Base-by-base conservation (phyloP, 2,888 invertebrate species). In the Thera obeliscata region DNA sequence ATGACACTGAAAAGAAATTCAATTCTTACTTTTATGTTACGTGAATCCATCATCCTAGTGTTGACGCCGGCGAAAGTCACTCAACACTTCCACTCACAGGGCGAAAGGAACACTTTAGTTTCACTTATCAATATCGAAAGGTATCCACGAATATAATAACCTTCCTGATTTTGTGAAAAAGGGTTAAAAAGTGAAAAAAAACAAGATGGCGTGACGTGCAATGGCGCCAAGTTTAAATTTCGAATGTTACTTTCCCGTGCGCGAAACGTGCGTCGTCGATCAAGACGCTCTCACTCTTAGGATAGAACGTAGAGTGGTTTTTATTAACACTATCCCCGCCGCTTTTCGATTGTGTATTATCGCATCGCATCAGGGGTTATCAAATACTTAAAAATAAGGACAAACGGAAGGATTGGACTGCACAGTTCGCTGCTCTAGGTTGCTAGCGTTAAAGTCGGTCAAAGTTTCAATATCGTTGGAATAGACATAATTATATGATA, bases 281-380 rank as follows among this genome's bases (percentile, higher is more conserved):
- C 74, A 76, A 78, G 81, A 76, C 84, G 82, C 78, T 81, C 84
- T 90, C 87, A 91, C 93, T 93, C 92, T 93, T 91, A 89, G 92
- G 89, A 78, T 81, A 76, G 79, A 80, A 74, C 78, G 80, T 74
- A 69, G 77, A 71, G 71, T 76, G 75, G 85, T 86, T 91, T 92
- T 89, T 93, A 91, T 91, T 89, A 86, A 87, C 88, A 86, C 78
- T 80, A 87, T 89, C 91, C 92, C 92, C 90, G 81, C 91, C 63
- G 52, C 77, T 66, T 78, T 67, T 75, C 75, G 83, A 82, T 87
- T 83, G 86, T 86, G 83, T 79, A 87, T 82, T 87, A 89, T 88
- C 86, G 80, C 86, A 89, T 74, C 61, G 68, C 78, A 78, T 83
- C 81, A 76, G 69, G 68, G 80, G 82, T 87, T 90, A 91, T 90